Conservation (phyloP, 2,113 vertebrate genomes). For the Apus apus region DNA sequence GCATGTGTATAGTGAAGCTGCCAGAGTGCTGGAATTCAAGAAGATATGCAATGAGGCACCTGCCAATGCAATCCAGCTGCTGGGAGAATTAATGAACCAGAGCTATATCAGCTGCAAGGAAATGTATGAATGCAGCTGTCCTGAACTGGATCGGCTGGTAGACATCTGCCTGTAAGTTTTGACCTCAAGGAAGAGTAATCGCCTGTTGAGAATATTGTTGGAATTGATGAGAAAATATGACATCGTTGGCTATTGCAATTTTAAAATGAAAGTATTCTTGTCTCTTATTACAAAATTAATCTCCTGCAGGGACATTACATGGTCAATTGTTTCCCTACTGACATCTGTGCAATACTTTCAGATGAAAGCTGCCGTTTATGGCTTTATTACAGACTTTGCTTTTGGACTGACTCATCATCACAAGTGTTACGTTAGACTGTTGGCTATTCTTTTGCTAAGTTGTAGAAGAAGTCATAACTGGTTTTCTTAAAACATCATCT, state of each 20-base stretch:
- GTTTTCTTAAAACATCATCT: slow-evolving; percentile 25
- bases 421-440: slow-evolving; percentile 22
- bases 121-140: slow-evolving; percentile 95
- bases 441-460: neutral
- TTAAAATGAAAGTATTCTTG: slow-evolving; percentile 51
- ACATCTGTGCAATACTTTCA: slow-evolving; percentile 44
- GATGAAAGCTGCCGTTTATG: slow-evolving; percentile 40
- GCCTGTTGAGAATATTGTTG: neutral
- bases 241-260: slow-evolving; percentile 45
- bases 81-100: slow-evolving; percentile 94
- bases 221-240: slow-evolving; percentile 50
- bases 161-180: slow-evolving; percentile 91
- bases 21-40: slow-evolving; percentile 88
- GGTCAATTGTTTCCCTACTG: slow-evolving; percentile 40
- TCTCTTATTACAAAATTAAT: slow-evolving; percentile 53
- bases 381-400: slow-evolving; percentile 41
- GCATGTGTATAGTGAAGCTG: slow-evolving; percentile 93
- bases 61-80: slow-evolving; percentile 74
- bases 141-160: slow-evolving; percentile 92
- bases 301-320: slow-evolving; percentile 22
- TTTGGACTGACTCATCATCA: slow-evolving; percentile 54
- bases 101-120: slow-evolving; percentile 94
- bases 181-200: slow-evolving; percentile 35
- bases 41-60: slow-evolving; percentile 84
- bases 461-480: slow-evolving; percentile 1